Evolutionary conservation across 2,797 vertebrate species (phyloP).

Genomic region (Malurus splendens): DNA sequence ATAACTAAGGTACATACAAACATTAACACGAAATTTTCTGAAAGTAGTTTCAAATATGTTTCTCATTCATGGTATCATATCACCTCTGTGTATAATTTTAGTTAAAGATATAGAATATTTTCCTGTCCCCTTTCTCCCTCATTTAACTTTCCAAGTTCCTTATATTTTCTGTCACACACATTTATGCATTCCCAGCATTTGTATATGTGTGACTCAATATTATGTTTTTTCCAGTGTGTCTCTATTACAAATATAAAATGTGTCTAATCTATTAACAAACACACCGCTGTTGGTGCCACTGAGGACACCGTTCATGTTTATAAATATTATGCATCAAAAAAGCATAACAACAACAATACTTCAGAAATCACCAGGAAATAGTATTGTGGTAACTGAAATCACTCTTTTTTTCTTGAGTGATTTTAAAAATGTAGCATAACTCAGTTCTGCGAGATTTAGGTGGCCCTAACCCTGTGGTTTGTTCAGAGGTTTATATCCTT

Average conservation of each 20-base stretch:
- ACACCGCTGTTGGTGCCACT: fast-evolving
- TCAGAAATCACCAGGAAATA: not conserved
- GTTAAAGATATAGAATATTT: not conserved
- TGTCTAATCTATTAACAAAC: not conserved
- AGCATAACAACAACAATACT: not conserved
- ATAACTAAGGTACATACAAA: not conserved
- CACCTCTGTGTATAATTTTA: not conserved
- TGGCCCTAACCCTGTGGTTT: not conserved
- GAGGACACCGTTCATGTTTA: not conserved
- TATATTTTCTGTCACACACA: not conserved
- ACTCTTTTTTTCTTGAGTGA: not conserved
- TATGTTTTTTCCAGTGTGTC: not conserved
- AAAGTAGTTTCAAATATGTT: not conserved
- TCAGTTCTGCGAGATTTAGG: not conserved
- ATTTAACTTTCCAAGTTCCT: not conserved
- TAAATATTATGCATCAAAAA: not conserved
- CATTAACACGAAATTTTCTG: not conserved
- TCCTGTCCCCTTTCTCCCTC: not conserved
- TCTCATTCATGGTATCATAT: not conserved
- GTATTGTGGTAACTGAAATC: not conserved
- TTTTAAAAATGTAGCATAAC: not conserved
- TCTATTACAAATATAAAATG: not conserved
- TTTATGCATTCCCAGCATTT: not conserved
- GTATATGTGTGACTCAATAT: not conserved
- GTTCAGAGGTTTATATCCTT: not conserved